Conservation (phyloP, 1,140 invertebrate species). For the Odontomachus brunneus region DNA sequence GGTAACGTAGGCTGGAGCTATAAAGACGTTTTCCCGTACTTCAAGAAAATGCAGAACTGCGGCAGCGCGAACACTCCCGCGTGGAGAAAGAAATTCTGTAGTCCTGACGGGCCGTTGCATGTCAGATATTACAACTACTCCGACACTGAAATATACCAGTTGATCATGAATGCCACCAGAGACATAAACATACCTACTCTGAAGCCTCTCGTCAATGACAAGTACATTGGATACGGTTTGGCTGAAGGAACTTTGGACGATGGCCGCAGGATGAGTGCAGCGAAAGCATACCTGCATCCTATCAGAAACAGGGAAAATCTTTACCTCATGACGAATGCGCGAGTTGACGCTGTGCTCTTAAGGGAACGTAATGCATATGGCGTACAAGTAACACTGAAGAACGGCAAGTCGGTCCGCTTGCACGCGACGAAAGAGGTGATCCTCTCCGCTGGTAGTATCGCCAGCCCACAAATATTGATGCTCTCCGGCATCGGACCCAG, state of each 20-base stretch:
- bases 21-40: constrained; percentile 87
- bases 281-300: constrained; percentile 88
- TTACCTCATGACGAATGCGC: constrained; percentile 87
- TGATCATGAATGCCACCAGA: constrained; percentile 80
- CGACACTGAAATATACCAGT: constrained; percentile 70
- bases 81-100: constrained; percentile 75
- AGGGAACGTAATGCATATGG: constrained; percentile 81
- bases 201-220: constrained; percentile 79
- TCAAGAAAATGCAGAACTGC: constrained; percentile 84
- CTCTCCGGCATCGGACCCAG: constrained; percentile 90
- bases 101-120: constrained; percentile 77
- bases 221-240: constrained; percentile 85
- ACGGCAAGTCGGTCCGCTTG: constrained; percentile 79
- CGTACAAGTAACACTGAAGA: constrained; percentile 83
- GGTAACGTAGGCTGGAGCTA: constrained; percentile 87
- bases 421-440: constrained; percentile 88
- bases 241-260: constrained; percentile 83
- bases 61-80: constrained; percentile 69
- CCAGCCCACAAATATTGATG: constrained; percentile 89
- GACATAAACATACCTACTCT: constrained; percentile 83
- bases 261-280: constrained; percentile 88
- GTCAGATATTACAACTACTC: constrained; percentile 86
- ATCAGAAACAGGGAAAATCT: constrained; percentile 88
- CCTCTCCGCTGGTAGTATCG: constrained; percentile 87
- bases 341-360: constrained; percentile 87